Percentiles rank a stretch among this genome's conserved stretches.
These are phyloP conservation scores for Polydesmus complanatus DNA, from an alignment of 2,888 invertebrate species.

Conservation along the genomic window DNA sequence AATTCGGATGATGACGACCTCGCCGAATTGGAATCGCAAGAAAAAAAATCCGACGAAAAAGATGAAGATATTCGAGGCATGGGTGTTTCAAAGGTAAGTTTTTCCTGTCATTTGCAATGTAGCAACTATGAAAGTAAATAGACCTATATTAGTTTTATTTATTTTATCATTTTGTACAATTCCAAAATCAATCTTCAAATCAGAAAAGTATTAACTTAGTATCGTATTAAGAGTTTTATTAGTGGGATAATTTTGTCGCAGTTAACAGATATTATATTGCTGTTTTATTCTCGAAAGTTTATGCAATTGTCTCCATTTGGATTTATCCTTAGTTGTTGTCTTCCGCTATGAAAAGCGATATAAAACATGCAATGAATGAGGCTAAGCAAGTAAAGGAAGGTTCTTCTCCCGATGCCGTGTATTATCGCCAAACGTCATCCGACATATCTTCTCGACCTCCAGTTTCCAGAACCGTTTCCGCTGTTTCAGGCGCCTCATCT, in stretches of 20 bases:
- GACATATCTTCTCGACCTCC: constrained; percentile 19
- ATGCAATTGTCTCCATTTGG: constrained; percentile 19
- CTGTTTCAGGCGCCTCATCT: constrained; percentile 16
- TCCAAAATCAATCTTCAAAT: no score
- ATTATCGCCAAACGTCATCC: constrained; percentile 23
- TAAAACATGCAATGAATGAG: constrained; percentile 43
- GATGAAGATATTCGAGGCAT: constrained; percentile 32
- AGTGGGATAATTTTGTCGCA: no score
- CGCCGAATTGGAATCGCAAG: constrained; percentile 22
- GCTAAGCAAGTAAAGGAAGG: constrained; percentile 27
- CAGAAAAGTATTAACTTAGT: not conserved
- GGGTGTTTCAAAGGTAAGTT: constrained; percentile 36
- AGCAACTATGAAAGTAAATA: not conserved
- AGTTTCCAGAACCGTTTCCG: constrained; percentile 19
- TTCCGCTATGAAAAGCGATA: constrained; percentile 61
- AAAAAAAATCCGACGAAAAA: constrained; percentile 42
- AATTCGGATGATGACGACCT: constrained; percentile 49
- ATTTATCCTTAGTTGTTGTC: constrained; percentile 49
- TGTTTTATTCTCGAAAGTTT: constrained; percentile 12
- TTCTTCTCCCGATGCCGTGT: constrained; percentile 27
- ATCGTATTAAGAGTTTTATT: not conserved
- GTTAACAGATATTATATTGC: not conserved
- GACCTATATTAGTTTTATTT: not conserved
- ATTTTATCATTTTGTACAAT: not conserved
- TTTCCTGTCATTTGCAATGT: no score